Percentiles rank a stretch among this genome's conserved stretches.
Conservation (phyloP, 2,113 vertebrate species). For the Chauna torquata region DNA sequence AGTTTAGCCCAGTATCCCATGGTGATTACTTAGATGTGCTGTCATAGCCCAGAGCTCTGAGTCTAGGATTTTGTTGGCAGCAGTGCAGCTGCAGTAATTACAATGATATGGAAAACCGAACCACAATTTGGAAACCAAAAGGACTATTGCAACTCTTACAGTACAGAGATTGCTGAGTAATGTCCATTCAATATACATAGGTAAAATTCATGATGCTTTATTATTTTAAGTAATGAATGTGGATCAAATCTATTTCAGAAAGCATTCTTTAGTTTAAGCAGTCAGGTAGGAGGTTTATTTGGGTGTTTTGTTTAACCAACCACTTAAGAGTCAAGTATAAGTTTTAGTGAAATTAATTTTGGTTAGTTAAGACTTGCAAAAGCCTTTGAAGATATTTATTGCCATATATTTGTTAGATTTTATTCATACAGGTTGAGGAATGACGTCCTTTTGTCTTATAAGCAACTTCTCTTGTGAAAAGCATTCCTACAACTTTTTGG, state of each 20-base stretch:
- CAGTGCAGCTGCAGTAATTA: constrained; percentile 39
- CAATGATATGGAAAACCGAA: constrained; percentile 43
- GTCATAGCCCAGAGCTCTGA: constrained; percentile 48
- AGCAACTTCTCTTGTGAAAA: neutral
- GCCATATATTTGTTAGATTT: constrained; percentile 20
- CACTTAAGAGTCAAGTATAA: constrained; percentile 26
- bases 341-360: constrained; percentile 54
- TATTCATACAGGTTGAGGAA: neutral
- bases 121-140: constrained; percentile 44
- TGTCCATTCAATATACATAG: neutral
- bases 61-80: constrained; percentile 46
- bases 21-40: constrained; percentile 48
- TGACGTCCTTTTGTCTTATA: neutral
- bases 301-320: neutral
- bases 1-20: constrained; percentile 47
- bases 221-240: constrained; percentile 3
- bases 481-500: constrained; percentile 4
- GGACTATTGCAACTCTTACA: neutral
- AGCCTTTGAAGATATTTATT: constrained; percentile 59
- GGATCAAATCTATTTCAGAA: constrained; percentile 26
- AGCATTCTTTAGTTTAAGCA: neutral
- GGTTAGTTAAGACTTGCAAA: neutral
- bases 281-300: neutral
- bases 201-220: neutral
- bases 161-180: constrained; percentile 24